These are phyloP conservation scores for Drosophila orena DNA, from an alignment of 1,140 invertebrate species.

Conservation along the genomic window DNA sequence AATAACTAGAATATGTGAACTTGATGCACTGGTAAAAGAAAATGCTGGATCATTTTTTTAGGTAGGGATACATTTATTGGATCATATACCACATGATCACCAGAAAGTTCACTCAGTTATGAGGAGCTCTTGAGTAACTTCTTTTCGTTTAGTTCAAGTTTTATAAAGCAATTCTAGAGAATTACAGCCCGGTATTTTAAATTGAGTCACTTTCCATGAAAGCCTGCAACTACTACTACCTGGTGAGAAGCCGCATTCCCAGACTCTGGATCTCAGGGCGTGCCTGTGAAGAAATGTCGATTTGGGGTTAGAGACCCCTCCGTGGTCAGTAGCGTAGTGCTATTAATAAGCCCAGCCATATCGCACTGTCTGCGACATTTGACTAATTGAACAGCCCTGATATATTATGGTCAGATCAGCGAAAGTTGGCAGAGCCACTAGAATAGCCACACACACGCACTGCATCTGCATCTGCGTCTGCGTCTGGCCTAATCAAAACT, in stretches of 20 bases:
- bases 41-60: too few species aligned
- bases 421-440: slow-evolving; percentile 54
- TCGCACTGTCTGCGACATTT: slow-evolving; percentile 72
- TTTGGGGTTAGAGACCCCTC: slow-evolving; percentile 9
- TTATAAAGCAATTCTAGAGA: too few species aligned
- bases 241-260: not conserved
- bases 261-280: slow-evolving; percentile 11
- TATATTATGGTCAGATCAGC: slow-evolving; percentile 68
- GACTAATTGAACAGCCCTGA: slow-evolving; percentile 79
- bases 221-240: not conserved
- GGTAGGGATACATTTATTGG: too few species aligned
- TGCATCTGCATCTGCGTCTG: slow-evolving; percentile 16
- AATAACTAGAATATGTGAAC: too few species aligned
- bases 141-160: too few species aligned
- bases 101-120: too few species aligned
- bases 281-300: slow-evolving; percentile 14
- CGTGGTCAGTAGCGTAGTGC: slow-evolving; percentile 43
- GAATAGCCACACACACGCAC: slow-evolving; percentile 22
- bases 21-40: too few species aligned
- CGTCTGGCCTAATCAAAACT: slow-evolving; percentile 73
- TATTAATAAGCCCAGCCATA: slow-evolving; percentile 73
- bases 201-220: not conserved
- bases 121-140: too few species aligned
- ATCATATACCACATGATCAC: too few species aligned
- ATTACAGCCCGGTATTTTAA: too few species aligned